Base-by-base conservation (phyloP, 2,113 vertebrate genomes). In the Nannospalax galili region DNA sequence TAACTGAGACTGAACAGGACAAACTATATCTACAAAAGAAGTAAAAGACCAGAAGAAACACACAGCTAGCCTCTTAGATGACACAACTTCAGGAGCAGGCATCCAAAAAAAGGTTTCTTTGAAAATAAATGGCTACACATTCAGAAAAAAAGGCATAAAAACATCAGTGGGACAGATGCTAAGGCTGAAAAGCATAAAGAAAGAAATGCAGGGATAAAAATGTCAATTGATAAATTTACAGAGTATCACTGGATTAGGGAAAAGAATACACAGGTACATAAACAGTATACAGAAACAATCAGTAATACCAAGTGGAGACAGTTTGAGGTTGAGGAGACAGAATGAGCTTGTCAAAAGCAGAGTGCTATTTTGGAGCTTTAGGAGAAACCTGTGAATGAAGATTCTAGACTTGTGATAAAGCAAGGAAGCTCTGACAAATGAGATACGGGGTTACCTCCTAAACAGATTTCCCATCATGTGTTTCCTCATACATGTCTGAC, bases 11-110 rank as follows among this genome's bases (percentile, higher is more conserved):
- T 26, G 56, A 67, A 93, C 52, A 87, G 62, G 22, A 48, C 72
- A 91, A 90, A 80, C 32, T 65, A 84, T 35, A 52, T 80, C 52
- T 73, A 94, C 30, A 77, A 93, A 84, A 77, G 28, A 95, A 91
- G 58, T 40, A 85, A 95, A 81, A 78, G 42, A 86, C 48, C 65
- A 1, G 2, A 87, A 37, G 42, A 93, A 74, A 90, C 19, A 80
- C 11, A 30, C 30, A 84, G n/a, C 24, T 48, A 73, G 52, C 28
- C 69, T 69, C 48, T 78, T 28, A 80, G 3, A 79, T n/a, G 62
- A 75, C 48, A 95, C n/a, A 92, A 92, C 37, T 94, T 45, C 26
- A 90, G 28, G 95, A 92, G 30, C 7, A 77, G 30, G 88, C 15
- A 81, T 12, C 40, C 67, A 70, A 17, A 70, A 67, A 86, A 69